Evolutionary conservation across 2,888 invertebrate genomes (phyloP).

Genomic region (Phengaris alcon): DNA sequence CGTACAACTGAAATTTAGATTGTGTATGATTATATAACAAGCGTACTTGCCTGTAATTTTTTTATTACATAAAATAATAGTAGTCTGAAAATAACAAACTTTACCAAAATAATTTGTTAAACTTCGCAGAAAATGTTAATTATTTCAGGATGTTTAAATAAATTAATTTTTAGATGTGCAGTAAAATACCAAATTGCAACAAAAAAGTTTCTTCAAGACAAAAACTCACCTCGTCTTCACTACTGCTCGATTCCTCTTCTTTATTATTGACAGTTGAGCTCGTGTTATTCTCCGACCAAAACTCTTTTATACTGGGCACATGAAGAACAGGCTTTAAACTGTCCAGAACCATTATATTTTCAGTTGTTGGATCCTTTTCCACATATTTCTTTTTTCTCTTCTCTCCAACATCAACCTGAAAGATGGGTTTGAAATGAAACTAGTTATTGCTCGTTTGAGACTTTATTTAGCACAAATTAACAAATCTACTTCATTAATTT

Average conservation of each 20-base stretch:
- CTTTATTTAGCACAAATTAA: not conserved
- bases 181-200: not conserved
- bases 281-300: slow-evolving; percentile 52
- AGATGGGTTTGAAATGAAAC: slow-evolving; percentile 14
- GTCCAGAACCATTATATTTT: slow-evolving; percentile 47
- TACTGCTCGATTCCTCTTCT: slow-evolving; percentile 57
- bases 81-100: too few relatives aligned
- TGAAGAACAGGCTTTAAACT: slow-evolving; percentile 56
- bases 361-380: slow-evolving; percentile 31
- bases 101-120: too few relatives aligned
- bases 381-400: slow-evolving; percentile 29
- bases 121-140: too few relatives aligned
- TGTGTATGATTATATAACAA: too few relatives aligned
- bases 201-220: not conserved
- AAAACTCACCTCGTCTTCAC: slow-evolving; percentile 65
- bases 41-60: too few relatives aligned
- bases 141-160: too few relatives aligned
- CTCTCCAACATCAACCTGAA: slow-evolving; percentile 31
- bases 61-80: too few relatives aligned
- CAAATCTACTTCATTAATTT: not conserved
- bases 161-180: too few relatives aligned
- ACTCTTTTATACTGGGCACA: slow-evolving; percentile 64
- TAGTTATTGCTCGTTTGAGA: not conserved
- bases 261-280: slow-evolving; percentile 37
- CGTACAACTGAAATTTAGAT: too few relatives aligned